phyloP scores from a whole-genome alignment of 1,140 invertebrate genomes.

The Pollicipes pollicipes region DNA sequence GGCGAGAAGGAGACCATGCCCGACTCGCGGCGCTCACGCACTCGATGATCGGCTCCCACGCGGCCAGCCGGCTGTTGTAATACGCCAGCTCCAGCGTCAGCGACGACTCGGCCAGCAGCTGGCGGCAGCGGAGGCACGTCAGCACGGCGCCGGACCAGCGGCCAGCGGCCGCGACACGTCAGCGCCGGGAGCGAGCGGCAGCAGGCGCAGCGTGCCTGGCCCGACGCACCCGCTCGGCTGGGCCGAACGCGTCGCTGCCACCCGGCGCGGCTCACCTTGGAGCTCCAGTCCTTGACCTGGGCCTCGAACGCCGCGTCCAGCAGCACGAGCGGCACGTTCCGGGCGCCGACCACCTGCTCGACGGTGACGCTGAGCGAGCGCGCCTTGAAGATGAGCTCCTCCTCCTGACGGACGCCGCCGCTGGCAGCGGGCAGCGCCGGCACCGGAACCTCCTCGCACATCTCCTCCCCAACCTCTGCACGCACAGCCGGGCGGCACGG shows the following conservation, averaged over 20 bases:
- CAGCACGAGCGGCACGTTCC: constrained; percentile 73
- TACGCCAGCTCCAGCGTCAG: constrained; percentile 70
- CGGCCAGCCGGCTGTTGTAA: constrained; percentile 73
- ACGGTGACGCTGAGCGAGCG: constrained; percentile 48
- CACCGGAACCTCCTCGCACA: too few species aligned
- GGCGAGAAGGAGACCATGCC: constrained; percentile 7
- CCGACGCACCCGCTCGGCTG: too few species aligned
- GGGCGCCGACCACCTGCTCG: constrained; percentile 65
- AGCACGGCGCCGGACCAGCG: too few species aligned
- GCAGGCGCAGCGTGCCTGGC: too few species aligned
- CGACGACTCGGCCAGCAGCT: constrained; percentile 40
- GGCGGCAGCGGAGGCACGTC: constrained; percentile 26
- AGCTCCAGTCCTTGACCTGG: constrained; percentile 66
- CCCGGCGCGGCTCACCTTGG: constrained; percentile 46
- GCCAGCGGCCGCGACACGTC: neutral
- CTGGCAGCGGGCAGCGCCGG: neutral
- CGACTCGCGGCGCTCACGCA: constrained; percentile 28
- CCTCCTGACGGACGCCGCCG: constrained; percentile 1
- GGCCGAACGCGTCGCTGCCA: too few species aligned
- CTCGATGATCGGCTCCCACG: constrained; percentile 95
- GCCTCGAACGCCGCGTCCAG: constrained; percentile 60
- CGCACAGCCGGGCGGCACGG: too few species aligned
- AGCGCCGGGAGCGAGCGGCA: too few species aligned
- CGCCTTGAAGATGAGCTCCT: constrained; percentile 29
- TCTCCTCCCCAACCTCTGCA: too few species aligned